Conservation (phyloP, 1,140 invertebrate species). For the Yoshiicerus persimilis region DNA sequence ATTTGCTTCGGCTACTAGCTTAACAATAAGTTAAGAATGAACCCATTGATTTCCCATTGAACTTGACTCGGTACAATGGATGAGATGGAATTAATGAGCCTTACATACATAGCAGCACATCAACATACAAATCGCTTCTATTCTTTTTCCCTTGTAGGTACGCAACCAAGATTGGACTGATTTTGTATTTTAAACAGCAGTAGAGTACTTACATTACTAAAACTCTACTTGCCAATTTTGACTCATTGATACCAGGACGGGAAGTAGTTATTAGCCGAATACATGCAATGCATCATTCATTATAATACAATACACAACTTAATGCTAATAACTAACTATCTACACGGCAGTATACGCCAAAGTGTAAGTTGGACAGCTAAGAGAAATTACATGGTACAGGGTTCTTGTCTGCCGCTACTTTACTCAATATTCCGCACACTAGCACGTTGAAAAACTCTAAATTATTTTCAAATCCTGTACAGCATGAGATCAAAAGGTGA, state of each 20-base stretch:
- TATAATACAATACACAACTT: not conserved
- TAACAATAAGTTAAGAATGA: constrained; percentile 1
- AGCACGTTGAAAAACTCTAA: not conserved
- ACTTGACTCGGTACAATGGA: not conserved
- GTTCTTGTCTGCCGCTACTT: not conserved
- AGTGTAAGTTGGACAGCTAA: not conserved
- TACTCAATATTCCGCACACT: not conserved
- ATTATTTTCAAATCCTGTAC: not conserved
- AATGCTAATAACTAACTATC: not conserved
- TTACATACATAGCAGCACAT: not conserved
- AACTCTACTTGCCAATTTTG: constrained; percentile 18
- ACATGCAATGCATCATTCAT: constrained; percentile 14
- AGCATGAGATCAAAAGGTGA: not conserved
- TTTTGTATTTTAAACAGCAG: not conserved
- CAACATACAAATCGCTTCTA: not conserved
- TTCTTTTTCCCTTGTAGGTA: not conserved
- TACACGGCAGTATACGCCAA: too few relatives aligned
- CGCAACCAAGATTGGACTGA: not conserved
- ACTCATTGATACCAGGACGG: constrained; percentile 15
- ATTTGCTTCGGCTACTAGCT: too few relatives aligned
- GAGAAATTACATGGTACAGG: not conserved
- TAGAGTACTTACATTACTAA: not conserved
- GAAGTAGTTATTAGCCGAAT: not conserved
- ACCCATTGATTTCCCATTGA: not conserved
- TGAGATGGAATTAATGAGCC: not conserved